These are phyloP conservation scores for Anseranas semipalmata DNA, from an alignment of 2,113 vertebrate species.

Conservation along the genomic window DNA sequence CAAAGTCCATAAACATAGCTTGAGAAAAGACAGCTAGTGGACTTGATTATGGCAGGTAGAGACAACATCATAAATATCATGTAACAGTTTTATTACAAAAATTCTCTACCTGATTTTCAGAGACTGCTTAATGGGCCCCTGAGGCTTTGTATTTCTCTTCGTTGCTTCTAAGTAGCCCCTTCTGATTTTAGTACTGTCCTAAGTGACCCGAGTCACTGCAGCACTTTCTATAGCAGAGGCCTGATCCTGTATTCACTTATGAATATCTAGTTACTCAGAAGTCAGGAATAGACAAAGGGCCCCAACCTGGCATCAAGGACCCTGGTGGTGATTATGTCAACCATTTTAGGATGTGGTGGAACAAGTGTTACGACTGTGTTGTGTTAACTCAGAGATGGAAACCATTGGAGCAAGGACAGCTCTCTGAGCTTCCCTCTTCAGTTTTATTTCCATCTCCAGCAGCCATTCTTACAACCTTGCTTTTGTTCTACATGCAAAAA, in stretches of 20 bases:
- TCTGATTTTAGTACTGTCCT: background rate
- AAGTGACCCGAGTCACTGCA: background rate
- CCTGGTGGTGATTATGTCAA: background rate
- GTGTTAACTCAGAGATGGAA: background rate
- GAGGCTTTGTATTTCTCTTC: background rate
- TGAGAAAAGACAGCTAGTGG: background rate
- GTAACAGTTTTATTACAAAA: background rate
- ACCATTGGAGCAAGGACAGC: background rate
- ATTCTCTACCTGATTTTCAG: background rate
- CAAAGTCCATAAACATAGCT: constrained; percentile 7
- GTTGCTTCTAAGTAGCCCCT: background rate
- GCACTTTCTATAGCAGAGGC: background rate
- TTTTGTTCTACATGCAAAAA: background rate
- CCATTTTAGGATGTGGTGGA: background rate
- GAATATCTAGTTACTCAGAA: background rate
- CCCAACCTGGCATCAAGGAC: background rate
- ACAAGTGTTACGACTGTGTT: background rate
- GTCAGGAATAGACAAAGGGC: background rate
- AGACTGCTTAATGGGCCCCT: background rate
- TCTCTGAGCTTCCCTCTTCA: background rate
- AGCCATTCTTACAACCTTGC: background rate
- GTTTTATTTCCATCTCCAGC: background rate
- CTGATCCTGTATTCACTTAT: background rate
- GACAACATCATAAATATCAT: background rate
- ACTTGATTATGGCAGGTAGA: background rate